phyloP scores from a whole-genome alignment of 2,797 vertebrate genomes.

The Hybognathus amarus region DNA sequence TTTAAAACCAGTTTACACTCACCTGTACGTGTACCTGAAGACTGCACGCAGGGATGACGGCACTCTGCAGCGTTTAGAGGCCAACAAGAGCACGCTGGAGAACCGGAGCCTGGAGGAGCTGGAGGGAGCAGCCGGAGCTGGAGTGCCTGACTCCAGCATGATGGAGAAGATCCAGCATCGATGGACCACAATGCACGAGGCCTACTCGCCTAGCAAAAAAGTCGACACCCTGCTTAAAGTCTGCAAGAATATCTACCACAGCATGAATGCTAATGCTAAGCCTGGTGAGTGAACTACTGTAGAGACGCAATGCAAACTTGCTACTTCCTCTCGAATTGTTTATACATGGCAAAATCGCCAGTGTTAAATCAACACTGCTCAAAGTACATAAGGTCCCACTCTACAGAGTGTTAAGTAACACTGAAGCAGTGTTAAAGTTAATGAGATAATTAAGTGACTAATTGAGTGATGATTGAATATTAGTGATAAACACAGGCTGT shows the following conservation, averaged over 20 bases:
- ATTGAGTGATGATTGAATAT: too few relatives aligned
- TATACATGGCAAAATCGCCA: too few relatives aligned
- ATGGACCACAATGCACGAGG: conserved; percentile 79
- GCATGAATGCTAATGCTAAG: conserved; percentile 78
- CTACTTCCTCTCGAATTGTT: neutral
- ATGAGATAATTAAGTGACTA: too few relatives aligned
- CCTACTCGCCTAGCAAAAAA: conserved; percentile 87
- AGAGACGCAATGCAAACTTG: neutral
- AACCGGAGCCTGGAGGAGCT: conserved; percentile 67
- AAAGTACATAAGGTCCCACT: too few relatives aligned
- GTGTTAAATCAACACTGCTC: too few relatives aligned
- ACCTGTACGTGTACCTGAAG: conserved; percentile 79
- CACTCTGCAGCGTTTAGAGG: conserved; percentile 71
- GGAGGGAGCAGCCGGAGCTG: conserved; percentile 70
- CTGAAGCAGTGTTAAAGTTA: too few relatives aligned
- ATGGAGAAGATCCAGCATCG: conserved; percentile 82
- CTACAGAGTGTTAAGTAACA: too few relatives aligned
- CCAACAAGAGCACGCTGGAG: conserved; percentile 75
- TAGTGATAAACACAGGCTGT: too few relatives aligned
- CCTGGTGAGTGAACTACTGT: conserved; percentile 64
- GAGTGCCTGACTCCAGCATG: conserved; percentile 72
- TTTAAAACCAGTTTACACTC: conserved; percentile 78
- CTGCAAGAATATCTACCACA: conserved; percentile 86
- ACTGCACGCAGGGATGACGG: conserved; percentile 66
- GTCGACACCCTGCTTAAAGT: conserved; percentile 83